These are phyloP conservation scores for Lithosia quadra DNA, from an alignment of 2,888 invertebrate species.

Conservation along the genomic window DNA sequence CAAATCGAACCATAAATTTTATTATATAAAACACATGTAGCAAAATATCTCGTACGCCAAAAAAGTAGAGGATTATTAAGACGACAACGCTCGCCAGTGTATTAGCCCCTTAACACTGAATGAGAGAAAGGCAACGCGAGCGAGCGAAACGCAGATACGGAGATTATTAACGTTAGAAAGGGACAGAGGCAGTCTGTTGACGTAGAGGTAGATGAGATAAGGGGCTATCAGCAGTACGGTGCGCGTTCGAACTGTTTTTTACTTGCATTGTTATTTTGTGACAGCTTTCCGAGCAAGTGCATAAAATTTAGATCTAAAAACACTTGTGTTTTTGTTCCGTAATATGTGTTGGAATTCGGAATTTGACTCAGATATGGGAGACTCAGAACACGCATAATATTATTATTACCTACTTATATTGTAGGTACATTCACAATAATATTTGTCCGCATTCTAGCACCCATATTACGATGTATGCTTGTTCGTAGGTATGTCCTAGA, in stretches of 20 bases:
- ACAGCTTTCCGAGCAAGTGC: constrained; percentile 45
- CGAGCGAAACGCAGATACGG: constrained; percentile 55
- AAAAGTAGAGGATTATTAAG: neutral
- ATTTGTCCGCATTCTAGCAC: neutral
- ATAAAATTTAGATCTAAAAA: constrained; percentile 20
- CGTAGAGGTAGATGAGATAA: constrained; percentile 86
- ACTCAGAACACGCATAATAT: neutral
- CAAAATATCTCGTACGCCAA: neutral
- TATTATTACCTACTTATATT: too few relatives aligned
- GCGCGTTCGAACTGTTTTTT: constrained; percentile 69
- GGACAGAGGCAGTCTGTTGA: constrained; percentile 78
- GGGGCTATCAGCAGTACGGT: constrained; percentile 81
- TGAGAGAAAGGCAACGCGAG: constrained; percentile 65
- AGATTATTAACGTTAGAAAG: constrained; percentile 58
- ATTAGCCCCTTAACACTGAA: constrained; percentile 53
- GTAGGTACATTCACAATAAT: neutral
- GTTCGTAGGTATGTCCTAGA: neutral
- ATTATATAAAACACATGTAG: constrained; percentile 5
- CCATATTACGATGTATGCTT: neutral
- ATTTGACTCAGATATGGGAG: neutral
- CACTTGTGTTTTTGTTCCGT: neutral
- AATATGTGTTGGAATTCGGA: neutral
- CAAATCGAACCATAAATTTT: neutral
- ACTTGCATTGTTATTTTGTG: constrained; percentile 61
- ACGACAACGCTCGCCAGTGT: constrained; percentile 41